Conservation (phyloP, 2,888 invertebrate species). For the Serrognathus titanus region DNA sequence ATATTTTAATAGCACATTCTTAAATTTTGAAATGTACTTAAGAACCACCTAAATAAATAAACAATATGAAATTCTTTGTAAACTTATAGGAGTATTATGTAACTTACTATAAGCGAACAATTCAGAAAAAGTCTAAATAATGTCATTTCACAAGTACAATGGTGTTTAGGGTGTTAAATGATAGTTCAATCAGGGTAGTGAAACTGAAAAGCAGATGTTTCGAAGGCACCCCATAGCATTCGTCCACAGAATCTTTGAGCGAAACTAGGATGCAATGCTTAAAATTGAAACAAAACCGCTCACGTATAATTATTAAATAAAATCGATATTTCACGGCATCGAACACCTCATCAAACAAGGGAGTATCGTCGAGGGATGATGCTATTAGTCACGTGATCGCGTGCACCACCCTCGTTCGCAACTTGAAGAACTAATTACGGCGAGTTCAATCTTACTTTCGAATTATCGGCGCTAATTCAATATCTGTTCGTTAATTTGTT, state of each 20-base stretch:
- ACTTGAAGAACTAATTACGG: constrained; percentile 44
- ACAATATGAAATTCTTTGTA: too few species aligned
- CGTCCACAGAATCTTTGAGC: constrained; percentile 8
- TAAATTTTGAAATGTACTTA: too few species aligned
- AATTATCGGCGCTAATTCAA: constrained; percentile 3
- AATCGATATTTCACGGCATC: constrained; percentile 8
- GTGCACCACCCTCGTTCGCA: constrained; percentile 40
- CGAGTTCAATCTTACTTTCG: constrained; percentile 5
- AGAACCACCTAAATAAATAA: too few species aligned
- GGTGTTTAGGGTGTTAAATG: constrained; percentile 32
- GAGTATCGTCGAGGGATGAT: constrained; percentile 13
- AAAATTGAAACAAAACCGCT: not conserved
- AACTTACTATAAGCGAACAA: constrained; percentile 9
- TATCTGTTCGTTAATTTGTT: constrained; percentile 7
- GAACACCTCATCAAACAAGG: constrained; percentile 10
- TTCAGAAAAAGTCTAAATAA: constrained; percentile 24
- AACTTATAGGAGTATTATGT: not conserved
- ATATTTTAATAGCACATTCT: too few species aligned
- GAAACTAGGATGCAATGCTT: not conserved
- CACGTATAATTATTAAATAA: constrained; percentile 4
- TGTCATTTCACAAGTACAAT: constrained; percentile 32
- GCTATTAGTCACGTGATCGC: constrained; percentile 40
- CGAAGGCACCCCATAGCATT: constrained; percentile 17
- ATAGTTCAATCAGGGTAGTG: constrained; percentile 31
- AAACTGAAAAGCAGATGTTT: constrained; percentile 30